phyloP scores from a whole-genome alignment of 2,888 invertebrate species.

The Dimorphilus gyrociliatus region DNA sequence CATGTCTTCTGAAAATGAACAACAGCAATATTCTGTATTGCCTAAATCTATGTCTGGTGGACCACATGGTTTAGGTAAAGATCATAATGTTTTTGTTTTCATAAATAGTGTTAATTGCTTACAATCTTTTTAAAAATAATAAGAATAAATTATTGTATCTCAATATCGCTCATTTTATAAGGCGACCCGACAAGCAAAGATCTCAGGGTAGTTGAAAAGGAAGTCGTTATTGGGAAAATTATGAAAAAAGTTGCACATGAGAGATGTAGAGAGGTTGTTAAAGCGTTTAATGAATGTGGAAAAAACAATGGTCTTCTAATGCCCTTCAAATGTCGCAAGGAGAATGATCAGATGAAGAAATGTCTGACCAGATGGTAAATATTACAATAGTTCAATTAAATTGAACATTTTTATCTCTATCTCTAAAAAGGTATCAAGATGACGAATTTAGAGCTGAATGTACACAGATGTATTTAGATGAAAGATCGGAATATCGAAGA shows the following conservation, averaged over 20 bases:
- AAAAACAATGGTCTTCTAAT: constrained; percentile 50
- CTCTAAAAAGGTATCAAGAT: constrained; percentile 45
- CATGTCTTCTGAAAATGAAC: no score
- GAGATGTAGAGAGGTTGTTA: constrained; percentile 58
- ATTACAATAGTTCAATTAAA: constrained; percentile 1
- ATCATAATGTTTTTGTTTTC: no score
- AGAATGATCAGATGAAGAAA: constrained; percentile 51
- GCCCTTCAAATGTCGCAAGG: constrained; percentile 55
- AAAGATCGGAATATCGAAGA: constrained; percentile 61
- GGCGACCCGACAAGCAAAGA: constrained; percentile 67
- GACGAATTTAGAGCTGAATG: constrained; percentile 56
- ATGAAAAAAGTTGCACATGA: constrained; percentile 62
- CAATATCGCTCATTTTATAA: constrained; percentile 24
- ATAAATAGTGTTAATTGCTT: no score
- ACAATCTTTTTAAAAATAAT: no score
- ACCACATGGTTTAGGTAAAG: constrained; percentile 8
- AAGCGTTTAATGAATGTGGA: constrained; percentile 51
- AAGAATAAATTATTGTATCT: no score
- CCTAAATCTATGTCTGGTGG: constrained; percentile 7
- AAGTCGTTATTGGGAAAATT: constrained; percentile 71
- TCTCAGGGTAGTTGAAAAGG: constrained; percentile 70
- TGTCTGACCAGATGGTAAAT: constrained; percentile 54
- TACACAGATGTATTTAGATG: constrained; percentile 59
- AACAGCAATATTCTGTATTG: constrained; percentile 6
- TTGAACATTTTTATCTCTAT: constrained; percentile 2